Evolutionary conservation across 2,888 invertebrate species (phyloP).

Genomic region (Gortyna flavago): DNA sequence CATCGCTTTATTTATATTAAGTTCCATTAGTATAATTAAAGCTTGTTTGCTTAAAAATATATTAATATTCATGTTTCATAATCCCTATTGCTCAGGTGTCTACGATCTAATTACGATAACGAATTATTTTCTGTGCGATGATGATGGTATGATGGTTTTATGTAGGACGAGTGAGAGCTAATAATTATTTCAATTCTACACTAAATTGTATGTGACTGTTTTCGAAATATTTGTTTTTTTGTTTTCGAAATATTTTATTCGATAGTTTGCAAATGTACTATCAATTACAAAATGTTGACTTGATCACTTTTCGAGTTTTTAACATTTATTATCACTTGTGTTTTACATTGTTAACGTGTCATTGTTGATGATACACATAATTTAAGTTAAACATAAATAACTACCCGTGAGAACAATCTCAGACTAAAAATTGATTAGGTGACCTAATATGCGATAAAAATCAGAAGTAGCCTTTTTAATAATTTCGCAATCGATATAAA

Average conservation of each 20-base stretch:
- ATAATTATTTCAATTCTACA: background rate
- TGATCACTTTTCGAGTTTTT: too few species aligned
- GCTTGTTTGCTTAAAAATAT: too few species aligned
- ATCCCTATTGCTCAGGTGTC: too few species aligned
- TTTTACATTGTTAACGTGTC: too few species aligned
- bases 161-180: background rate
- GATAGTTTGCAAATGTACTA: too few species aligned
- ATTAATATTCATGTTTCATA: too few species aligned
- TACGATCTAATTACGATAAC: constrained; percentile 14
- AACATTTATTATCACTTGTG: too few species aligned
- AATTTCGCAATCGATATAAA: background rate
- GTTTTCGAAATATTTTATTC: too few species aligned
- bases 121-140: constrained; percentile 21
- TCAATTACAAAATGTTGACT: too few species aligned
- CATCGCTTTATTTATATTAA: constrained; percentile 31
- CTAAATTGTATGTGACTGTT: background rate
- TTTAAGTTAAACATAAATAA: background rate
- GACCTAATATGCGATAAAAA: background rate
- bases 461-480: background rate
- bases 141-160: background rate
- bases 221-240: background rate
- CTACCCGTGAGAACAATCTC: background rate
- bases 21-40: constrained; percentile 44
- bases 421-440: background rate
- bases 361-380: too few species aligned